A percentile compares a stretch with the other conserved stretches of the same genome.
phyloP scores from a whole-genome alignment of 2,888 invertebrate genomes.

The Ormyrus pomaceus region DNA sequence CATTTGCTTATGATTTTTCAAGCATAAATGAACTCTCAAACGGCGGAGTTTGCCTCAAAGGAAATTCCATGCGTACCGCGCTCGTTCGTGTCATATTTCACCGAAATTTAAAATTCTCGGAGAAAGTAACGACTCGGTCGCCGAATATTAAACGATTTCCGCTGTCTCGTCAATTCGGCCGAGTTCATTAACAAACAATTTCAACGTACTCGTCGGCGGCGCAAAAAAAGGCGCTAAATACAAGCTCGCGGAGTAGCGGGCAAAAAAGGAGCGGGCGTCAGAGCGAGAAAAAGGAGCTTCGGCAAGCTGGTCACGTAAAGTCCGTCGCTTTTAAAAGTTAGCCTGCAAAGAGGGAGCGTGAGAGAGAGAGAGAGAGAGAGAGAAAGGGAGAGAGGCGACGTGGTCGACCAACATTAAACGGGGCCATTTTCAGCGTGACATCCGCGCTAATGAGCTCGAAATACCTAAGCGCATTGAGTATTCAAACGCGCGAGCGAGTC shows the following conservation, averaged over 20 bases:
- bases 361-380: background rate
- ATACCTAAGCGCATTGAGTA: constrained; percentile 49
- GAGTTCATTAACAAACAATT: too few relatives aligned
- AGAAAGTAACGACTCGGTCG: too few relatives aligned
- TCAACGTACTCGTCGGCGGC: background rate
- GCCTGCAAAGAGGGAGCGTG: constrained; percentile 9
- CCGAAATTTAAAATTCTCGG: too few relatives aligned
- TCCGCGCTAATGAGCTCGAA: constrained; percentile 55
- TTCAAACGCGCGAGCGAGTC: constrained; percentile 46
- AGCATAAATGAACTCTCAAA: background rate
- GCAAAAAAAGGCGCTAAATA: background rate
- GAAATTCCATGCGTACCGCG: too few relatives aligned
- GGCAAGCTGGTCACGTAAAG: constrained; percentile 50
- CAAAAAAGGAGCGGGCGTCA: background rate
- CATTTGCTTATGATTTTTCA: background rate
- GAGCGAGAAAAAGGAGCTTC: constrained; percentile 11
- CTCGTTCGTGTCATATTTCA: too few relatives aligned
- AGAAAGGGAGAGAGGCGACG: background rate
- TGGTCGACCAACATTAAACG: background rate
- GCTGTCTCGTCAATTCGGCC: too few relatives aligned
- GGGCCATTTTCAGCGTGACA: constrained; percentile 46
- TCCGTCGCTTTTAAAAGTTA: constrained; percentile 52
- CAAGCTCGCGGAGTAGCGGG: background rate
- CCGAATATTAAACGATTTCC: too few relatives aligned
- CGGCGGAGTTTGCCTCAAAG: background rate